A percentile compares a stretch with the other conserved stretches of the same genome.
phyloP scores from a whole-genome alignment of 30 jellyfish, hydroid and myxozoan species.

The Cassiopea xamachana region DNA sequence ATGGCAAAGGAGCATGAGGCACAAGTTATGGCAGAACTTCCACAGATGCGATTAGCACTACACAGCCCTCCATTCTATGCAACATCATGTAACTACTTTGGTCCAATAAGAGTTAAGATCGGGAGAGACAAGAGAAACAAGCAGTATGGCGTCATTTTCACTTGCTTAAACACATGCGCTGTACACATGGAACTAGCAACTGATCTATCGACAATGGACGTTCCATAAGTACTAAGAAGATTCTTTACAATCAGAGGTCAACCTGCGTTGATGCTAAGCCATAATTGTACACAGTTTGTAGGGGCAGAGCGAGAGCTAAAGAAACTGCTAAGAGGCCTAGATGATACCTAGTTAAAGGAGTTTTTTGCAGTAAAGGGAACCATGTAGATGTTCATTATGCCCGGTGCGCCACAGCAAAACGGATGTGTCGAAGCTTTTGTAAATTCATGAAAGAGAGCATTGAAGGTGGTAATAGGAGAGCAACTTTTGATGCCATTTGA shows the following conservation, averaged over 20 bases:
- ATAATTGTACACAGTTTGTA: slow-evolving; percentile 75
- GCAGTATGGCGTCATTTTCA: slow-evolving; percentile 61
- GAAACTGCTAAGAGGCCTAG: slow-evolving; percentile 57
- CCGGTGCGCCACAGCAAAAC: slow-evolving; percentile 75
- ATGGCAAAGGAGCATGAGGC: slow-evolving; percentile 54
- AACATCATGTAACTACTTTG: slow-evolving; percentile 70
- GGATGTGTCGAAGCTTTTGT: slow-evolving; percentile 83
- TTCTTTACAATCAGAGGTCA: slow-evolving; percentile 69
- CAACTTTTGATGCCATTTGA: slow-evolving; percentile 68
- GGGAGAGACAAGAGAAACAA: slow-evolving; percentile 66
- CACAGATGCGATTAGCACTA: slow-evolving; percentile 55
- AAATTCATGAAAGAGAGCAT: slow-evolving; percentile 59
- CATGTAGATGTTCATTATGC: slow-evolving; percentile 75
- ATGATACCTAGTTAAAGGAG: slow-evolving; percentile 31
- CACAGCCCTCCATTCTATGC: slow-evolving; percentile 68
- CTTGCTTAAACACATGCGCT: slow-evolving; percentile 79
- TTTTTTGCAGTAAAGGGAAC: slow-evolving; percentile 65
- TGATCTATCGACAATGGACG: slow-evolving; percentile 64
- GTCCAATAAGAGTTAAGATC: slow-evolving; percentile 55
- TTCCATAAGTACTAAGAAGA: slow-evolving; percentile 70
- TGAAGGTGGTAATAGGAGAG: slow-evolving; percentile 52
- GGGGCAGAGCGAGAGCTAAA: slow-evolving; percentile 60
- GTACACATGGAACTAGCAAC: slow-evolving; percentile 72
- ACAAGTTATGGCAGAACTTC: slow-evolving; percentile 66
- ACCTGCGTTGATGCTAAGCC: slow-evolving; percentile 67